Conservation (phyloP, 2,113 vertebrate species). For the Cavia aperea region DNA sequence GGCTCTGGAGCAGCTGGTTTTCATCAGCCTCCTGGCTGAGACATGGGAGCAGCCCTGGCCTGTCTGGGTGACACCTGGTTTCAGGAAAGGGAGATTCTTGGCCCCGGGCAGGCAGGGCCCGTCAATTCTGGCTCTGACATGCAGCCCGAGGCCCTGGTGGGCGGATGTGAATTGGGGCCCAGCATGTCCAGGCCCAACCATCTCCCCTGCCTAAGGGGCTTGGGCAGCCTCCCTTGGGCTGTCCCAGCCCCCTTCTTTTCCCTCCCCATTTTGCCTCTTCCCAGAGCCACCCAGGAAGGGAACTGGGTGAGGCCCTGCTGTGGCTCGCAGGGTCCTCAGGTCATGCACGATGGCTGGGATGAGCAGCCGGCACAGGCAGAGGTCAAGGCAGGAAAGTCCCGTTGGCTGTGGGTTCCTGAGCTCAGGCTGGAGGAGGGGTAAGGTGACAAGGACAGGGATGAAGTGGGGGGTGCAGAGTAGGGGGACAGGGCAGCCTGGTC, state of each 20-base stretch:
- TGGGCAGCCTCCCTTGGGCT: accelerated
- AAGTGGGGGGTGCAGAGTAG: neutral
- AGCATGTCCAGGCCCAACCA: neutral
- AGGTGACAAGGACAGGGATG: too few species aligned
- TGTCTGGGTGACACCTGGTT: slow-evolving; percentile 25
- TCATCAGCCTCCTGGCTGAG: neutral
- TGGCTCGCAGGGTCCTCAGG: neutral
- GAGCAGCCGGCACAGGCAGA: neutral
- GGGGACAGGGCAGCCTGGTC: neutral
- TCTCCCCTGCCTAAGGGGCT: neutral
- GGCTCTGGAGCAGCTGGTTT: neutral
- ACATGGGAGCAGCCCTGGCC: neutral
- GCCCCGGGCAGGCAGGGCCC: neutral
- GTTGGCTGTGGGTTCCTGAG: neutral
- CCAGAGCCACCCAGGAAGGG: neutral
- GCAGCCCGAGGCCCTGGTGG: neutral
- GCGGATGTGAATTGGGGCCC: neutral
- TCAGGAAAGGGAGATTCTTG: neutral
- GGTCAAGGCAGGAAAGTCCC: neutral
- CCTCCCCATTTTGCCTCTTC: neutral
- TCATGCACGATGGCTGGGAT: neutral
- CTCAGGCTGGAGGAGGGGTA: neutral
- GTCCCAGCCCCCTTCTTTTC: accelerated
- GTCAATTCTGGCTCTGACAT: neutral
- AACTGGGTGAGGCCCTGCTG: accelerated